Conservation (phyloP, 1,140 invertebrate species). For the Ceratina calcarata region DNA sequence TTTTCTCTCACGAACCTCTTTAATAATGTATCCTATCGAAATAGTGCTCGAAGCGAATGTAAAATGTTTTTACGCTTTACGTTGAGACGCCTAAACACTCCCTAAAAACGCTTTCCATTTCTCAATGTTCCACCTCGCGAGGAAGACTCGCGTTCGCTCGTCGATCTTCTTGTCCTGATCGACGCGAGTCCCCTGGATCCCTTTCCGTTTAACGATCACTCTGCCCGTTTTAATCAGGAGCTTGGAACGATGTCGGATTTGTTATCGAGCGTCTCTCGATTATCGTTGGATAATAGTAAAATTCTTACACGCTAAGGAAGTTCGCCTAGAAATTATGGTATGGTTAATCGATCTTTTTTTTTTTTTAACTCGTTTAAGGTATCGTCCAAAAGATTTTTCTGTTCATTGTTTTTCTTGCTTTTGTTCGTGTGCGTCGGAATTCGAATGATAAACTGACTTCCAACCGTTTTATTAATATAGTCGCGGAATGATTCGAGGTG, state of each 20-base stretch:
- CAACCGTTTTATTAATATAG: neutral
- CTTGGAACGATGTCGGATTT: constrained; percentile 33
- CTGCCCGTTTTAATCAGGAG: neutral
- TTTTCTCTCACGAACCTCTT: constrained; percentile 31
- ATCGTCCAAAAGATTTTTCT: constrained; percentile 11
- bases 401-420: neutral
- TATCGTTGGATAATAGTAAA: constrained; percentile 40
- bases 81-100: constrained; percentile 7
- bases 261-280: constrained; percentile 16
- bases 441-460: neutral
- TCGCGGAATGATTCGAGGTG: constrained; percentile 20
- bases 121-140: neutral
- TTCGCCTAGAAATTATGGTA: constrained; percentile 23
- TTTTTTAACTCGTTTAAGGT: constrained; percentile 2
- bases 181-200: neutral
- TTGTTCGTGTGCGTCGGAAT: neutral
- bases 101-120: neutral
- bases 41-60: constrained; percentile 45
- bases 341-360: neutral
- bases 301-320: constrained; percentile 42
- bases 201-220: neutral
- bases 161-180: neutral
- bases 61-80: constrained; percentile 38
- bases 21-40: constrained; percentile 42
- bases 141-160: too few relatives aligned